Percentiles rank a stretch among this genome's conserved stretches.
These are phyloP conservation scores for Tragelaphus imberbis DNA, from an alignment of 2,113 vertebrate species.

Conservation along the genomic window DNA sequence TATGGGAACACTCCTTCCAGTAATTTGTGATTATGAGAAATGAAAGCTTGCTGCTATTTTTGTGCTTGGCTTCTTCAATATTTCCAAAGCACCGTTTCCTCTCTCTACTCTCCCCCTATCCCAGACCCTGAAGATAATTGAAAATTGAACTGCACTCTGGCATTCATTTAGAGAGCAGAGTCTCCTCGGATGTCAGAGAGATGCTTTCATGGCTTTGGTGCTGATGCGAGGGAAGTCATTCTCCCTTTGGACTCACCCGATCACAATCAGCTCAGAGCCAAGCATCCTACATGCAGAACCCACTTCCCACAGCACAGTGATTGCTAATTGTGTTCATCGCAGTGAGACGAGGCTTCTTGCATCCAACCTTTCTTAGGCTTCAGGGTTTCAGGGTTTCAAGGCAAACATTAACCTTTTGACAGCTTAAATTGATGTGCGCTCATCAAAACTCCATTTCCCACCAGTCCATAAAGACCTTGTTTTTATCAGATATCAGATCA, in stretches of 20 bases:
- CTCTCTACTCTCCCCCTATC: accelerated
- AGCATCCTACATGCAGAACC: accelerated
- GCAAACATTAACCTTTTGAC: not conserved
- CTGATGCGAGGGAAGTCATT: not conserved
- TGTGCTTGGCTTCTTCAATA: not conserved
- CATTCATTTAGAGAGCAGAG: not conserved
- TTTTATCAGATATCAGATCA: not conserved
- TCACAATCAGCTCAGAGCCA: not conserved
- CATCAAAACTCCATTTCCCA: not conserved
- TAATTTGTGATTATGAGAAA: accelerated
- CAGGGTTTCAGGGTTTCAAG: not conserved
- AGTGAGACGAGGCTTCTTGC: accelerated
- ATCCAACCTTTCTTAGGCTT: not conserved
- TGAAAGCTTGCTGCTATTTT: not conserved
- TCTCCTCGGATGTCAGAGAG: not conserved
- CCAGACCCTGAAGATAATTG: not conserved
- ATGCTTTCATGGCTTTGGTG: not conserved
- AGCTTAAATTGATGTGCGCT: not conserved
- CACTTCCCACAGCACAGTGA: accelerated
- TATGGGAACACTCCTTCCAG: not conserved
- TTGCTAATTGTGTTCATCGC: accelerated
- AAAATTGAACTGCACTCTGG: not conserved
- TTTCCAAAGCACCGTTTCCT: not conserved
- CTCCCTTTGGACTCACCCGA: accelerated
- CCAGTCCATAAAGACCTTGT: not conserved